Conservation (phyloP, 2,888 invertebrate species). For the Plagodis dolabraria region DNA sequence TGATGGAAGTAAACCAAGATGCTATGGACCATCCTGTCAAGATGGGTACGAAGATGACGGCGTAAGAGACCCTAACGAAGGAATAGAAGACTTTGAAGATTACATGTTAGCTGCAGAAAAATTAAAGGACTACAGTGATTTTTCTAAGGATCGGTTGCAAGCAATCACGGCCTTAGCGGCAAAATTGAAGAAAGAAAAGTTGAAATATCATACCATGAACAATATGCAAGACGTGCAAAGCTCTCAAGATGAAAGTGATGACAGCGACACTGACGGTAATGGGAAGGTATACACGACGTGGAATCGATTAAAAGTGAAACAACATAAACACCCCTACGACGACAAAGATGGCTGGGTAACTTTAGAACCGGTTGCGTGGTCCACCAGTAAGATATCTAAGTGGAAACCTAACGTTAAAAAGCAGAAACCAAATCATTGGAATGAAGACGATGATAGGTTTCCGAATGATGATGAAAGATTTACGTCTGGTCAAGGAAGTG, state of each 20-base stretch:
- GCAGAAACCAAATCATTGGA: constrained; percentile 78
- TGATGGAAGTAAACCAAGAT: constrained; percentile 64
- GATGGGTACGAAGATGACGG: constrained; percentile 61
- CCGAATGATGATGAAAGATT: constrained; percentile 47
- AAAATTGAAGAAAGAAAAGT: constrained; percentile 77
- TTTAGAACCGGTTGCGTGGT: constrained; percentile 91
- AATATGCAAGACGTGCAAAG: constrained; percentile 47
- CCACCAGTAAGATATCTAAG: constrained; percentile 91
- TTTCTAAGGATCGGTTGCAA: constrained; percentile 70
- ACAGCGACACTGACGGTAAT: constrained; percentile 50
- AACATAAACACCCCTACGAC: constrained; percentile 86
- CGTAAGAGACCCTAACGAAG: constrained; percentile 60
- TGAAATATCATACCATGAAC: constrained; percentile 50
- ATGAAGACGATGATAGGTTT: constrained; percentile 66
- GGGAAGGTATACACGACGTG: constrained; percentile 74
- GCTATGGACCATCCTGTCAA: constrained; percentile 79
- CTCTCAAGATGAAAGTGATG: constrained; percentile 45
- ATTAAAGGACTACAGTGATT: constrained; percentile 73
- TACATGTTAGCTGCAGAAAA: constrained; percentile 86
- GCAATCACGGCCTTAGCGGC: constrained; percentile 75
- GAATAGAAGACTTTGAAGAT: constrained; percentile 86
- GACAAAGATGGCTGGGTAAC: constrained; percentile 92
- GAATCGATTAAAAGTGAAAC: constrained; percentile 82
- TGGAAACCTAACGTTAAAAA: constrained; percentile 88
- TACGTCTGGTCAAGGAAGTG: constrained; percentile 55